Evolutionary conservation across 2,797 vertebrate species (phyloP).

Genomic region (Pangasius mekongensis): DNA sequence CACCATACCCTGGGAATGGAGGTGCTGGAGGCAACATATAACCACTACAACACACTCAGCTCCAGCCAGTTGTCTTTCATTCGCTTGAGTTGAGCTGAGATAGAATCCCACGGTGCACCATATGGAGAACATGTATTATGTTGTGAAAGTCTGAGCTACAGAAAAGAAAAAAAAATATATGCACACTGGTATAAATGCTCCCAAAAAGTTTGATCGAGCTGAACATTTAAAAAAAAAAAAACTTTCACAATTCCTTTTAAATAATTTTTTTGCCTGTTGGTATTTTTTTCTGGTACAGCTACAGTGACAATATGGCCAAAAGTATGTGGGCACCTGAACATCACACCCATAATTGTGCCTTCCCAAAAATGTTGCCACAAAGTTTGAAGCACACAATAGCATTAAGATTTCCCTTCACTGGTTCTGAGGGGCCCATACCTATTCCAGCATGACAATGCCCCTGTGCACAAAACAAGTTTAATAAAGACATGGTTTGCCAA

Average conservation of each 20-base stretch:
- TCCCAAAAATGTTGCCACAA: not conserved
- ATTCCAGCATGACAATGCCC: not conserved
- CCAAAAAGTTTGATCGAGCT: not conserved
- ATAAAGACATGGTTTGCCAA: not conserved
- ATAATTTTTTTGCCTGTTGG: not conserved
- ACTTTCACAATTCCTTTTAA: not conserved
- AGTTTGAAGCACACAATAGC: not conserved
- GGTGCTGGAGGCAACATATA: slow-evolving; percentile 33
- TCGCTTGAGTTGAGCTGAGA: slow-evolving; percentile 38
- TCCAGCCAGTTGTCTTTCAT: slow-evolving; percentile 39
- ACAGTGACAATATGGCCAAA: not conserved
- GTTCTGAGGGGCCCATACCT: not conserved
- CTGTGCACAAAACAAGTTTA: not conserved
- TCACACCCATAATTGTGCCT: no score
- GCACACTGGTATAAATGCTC: not conserved
- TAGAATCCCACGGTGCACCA: slow-evolving; percentile 39
- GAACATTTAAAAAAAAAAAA: not conserved
- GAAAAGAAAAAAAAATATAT: not conserved
- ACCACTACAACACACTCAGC: slow-evolving; percentile 15
- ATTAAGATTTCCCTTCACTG: not conserved
- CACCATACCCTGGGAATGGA: slow-evolving; percentile 19
- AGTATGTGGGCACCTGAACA: no score
- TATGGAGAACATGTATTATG: slow-evolving; percentile 38
- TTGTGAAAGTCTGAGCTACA: slow-evolving; percentile 2
- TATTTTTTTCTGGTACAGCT: not conserved